Evolutionary conservation across 92 coral and sea anemone genomes (phyloP), one percentile per base, ranked within the genome.

Genomic region (Chrysogorgia sp.): DNA sequence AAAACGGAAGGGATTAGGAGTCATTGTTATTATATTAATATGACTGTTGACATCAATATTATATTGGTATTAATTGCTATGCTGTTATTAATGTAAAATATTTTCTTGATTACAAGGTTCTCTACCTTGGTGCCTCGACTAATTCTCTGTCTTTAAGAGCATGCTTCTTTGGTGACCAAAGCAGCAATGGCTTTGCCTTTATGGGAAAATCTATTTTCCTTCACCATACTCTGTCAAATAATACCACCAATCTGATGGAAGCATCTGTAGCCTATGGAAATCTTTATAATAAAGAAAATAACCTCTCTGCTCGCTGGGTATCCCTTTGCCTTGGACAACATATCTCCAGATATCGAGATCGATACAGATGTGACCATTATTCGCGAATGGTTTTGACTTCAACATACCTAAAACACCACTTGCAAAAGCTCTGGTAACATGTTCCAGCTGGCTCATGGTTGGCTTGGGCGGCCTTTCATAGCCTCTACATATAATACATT

Each of bases 161-260:
- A 22, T 66, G 33, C 10, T 66, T 66, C 22, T 13, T 41, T 5
- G 55, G 52, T 9, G 74, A 35, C 74, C 74, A 66, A 66, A 3
- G 10, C 2, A 66, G 1, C 8, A 66, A 13, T 12, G 74, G 52
- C 55, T 66, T 66, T 4, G 37, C 17, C 55, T 66, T 66, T 1
- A 66, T 66, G 74, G 74, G 74, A 21, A 66, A 66, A 24, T 66
- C 74, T 35, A 66, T 37, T 35, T 66, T 20, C 74, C 53, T 66
- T 40, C 74, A 14, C 74, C 74, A 66, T 66, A 53, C 26, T 66
- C 23, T 5, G 34, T 41, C 20, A 40, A 35, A 19, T 22, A 66
- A 41, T 66, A 66, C 53, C 55, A 66, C 74, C 74, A 66, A 21
- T 40, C 30, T 6, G 74, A 5, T 13, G 74, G 74, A 3, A 66